Conservation (phyloP, 1,140 invertebrate species). For the Cotesia glomerata region DNA sequence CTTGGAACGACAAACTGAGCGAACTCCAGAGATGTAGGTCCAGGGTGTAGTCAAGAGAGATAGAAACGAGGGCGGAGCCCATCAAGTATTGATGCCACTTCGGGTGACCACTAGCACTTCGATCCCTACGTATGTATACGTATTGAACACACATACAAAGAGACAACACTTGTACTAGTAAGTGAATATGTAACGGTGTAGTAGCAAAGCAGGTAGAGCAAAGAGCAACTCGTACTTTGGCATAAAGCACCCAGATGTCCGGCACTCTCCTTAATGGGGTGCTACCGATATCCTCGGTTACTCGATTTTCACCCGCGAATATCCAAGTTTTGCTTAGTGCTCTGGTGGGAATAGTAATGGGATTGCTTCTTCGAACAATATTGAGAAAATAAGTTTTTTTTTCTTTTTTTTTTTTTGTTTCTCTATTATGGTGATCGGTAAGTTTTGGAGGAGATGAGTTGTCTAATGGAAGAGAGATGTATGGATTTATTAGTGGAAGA, state of each 20-base stretch:
- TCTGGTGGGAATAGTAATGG: constrained; percentile 49
- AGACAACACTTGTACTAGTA: background rate
- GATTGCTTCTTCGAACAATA: constrained; percentile 42
- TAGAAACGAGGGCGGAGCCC: constrained; percentile 28
- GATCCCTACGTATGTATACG: background rate
- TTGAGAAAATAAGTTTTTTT: background rate
- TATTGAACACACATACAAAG: background rate
- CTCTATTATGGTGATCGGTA: background rate
- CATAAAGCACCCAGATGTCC: constrained; percentile 43
- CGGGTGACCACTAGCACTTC: constrained; percentile 31
- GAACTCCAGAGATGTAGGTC: background rate
- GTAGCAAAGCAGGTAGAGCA: constrained; percentile 2
- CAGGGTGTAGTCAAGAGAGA: constrained; percentile 5
- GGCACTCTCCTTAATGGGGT: constrained; percentile 57
- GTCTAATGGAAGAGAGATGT: background rate
- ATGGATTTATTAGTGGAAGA: too few relatives aligned
- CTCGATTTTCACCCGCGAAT: constrained; percentile 13
- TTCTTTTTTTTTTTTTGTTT: background rate
- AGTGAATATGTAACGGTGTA: background rate
- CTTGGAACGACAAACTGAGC: background rate
- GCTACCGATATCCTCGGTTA: constrained; percentile 47
- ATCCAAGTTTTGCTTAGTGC: constrained; percentile 44
- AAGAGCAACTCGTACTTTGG: background rate
- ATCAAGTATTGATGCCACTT: constrained; percentile 57
- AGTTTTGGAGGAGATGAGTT: background rate